Evolutionary conservation across 1,140 invertebrate species (phyloP), one percentile per base, ranked within the genome.

Genomic region (Scaptomyza montana): DNA sequence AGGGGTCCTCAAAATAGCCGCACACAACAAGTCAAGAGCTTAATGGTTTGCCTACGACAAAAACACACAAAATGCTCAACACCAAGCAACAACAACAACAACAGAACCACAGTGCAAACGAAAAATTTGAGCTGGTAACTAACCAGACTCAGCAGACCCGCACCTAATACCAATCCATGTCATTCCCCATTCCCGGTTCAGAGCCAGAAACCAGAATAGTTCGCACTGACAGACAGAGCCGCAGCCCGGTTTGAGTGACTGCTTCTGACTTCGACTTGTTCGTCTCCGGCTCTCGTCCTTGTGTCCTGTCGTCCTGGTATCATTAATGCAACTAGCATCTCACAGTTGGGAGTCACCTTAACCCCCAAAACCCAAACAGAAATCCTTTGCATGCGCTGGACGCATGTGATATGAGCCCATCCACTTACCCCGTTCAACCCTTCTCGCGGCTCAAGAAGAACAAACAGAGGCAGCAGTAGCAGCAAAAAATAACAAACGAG

Each of bases 401-500:
- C 65, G 59, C 77, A 79, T 85, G 74, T 84, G 80, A 82, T 77
- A 77, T 51, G 65, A 55, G 46, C 39, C 19, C 33, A n/a, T 2
- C 8, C 36, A 25, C 2, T 3, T 21, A n/a, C 16, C 28, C 21
- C 61, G 39, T 43, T 60, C 25, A 45, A 41, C 16, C 59, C n/a
- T 43, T 66, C 43, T 53, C 46, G 45, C 50, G 61, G 57, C 61
- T 36, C 33, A 36, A 36, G 2, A 36, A 9, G 28, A 43, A 46
- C 74, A 67, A 61, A 76, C 68, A 61, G 54, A n/a, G 73, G 10
- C 49, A 50, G 79, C 33, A 36, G 33, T 2, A 36, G 33, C 49
- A 50, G 79, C 66, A 75, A 82, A 85, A 80, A 85, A 86, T 81
- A 89, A 84, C 85, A 89, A 89, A 89, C 80, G 85, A 86, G 77